Conservation (phyloP, 2,888 invertebrate genomes). For the Acrocera orbiculus region DNA sequence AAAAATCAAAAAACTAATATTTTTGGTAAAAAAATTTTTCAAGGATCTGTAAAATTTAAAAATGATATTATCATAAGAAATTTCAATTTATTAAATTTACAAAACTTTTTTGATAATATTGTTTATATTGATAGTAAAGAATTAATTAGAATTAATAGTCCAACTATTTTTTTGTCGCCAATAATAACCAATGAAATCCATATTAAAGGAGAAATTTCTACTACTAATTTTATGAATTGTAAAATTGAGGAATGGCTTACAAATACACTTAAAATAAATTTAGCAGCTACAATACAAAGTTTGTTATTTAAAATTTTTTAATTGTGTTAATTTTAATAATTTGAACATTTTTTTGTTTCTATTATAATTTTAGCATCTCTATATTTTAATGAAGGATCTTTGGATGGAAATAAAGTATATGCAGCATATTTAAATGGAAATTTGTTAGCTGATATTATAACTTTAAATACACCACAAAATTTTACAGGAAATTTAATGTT, state of each 20-base stretch:
- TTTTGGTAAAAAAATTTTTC: conserved; percentile 21
- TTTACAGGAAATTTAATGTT: conserved; percentile 27
- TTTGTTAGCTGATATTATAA: conserved; percentile 31
- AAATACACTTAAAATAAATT: conserved; percentile 32
- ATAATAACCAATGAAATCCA: conserved; percentile 19
- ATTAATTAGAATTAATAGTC: conserved; percentile 18
- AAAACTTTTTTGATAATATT: conserved; percentile 25
- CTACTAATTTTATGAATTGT: conserved; percentile 26
- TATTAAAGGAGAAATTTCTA: conserved; percentile 19
- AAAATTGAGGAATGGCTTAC: conserved; percentile 28
- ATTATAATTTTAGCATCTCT: conserved; percentile 26
- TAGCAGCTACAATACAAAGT: conserved; percentile 17
- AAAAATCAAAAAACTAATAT: conserved; percentile 16
- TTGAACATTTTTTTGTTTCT: background rate
- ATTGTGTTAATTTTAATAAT: background rate
- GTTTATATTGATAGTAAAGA: conserved; percentile 24
- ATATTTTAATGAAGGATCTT: conserved; percentile 27
- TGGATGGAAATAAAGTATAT: conserved; percentile 28
- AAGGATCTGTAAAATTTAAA: conserved; percentile 20
- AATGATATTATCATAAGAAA: conserved; percentile 22
- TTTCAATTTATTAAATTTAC: conserved; percentile 24
- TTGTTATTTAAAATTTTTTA: background rate
- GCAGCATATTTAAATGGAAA: conserved; percentile 32
- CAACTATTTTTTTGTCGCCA: conserved; percentile 25
- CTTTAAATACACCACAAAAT: conserved; percentile 31